Conservation (phyloP, 2,113 vertebrate species). For the Osmerus mordax region DNA sequence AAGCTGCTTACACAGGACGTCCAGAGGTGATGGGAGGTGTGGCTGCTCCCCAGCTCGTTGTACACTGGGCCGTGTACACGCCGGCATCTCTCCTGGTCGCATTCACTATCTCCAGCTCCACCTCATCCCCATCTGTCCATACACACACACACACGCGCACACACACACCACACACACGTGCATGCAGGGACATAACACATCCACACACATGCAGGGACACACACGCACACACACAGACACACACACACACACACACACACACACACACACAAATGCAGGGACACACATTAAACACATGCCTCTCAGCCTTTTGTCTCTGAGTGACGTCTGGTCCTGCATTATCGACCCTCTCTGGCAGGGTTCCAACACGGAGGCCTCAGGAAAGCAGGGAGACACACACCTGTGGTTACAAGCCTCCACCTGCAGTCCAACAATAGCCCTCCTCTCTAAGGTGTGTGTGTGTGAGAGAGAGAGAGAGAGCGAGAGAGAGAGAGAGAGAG, state of each 20-base stretch:
- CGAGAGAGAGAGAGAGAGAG: background rate
- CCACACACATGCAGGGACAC: conserved; percentile 6
- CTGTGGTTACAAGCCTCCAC: background rate
- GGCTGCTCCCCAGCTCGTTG: conserved; percentile 65
- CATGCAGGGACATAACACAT: background rate
- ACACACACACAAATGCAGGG: conserved; percentile 16
- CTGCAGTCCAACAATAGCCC: conserved; percentile 27
- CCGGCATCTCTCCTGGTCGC: conserved; percentile 67
- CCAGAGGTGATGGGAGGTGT: conserved; percentile 57
- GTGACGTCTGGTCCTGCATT: conserved; percentile 70
- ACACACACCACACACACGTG: conserved; percentile 26
- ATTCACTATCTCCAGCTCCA: conserved; percentile 69
- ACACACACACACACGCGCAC: conserved; percentile 27
- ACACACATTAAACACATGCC: conserved; percentile 57
- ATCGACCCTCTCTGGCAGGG: conserved; percentile 63
- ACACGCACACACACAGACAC: no score
- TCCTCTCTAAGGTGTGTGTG: conserved; percentile 34
- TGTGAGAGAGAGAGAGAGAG: background rate
- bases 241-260: conserved; percentile 9
- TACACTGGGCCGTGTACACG: conserved; percentile 63
- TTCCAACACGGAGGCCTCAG: conserved; percentile 55
- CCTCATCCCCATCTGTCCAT: conserved; percentile 44
- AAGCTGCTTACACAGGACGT: conserved; percentile 70
- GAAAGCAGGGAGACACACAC: conserved; percentile 29
- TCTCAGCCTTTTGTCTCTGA: conserved; percentile 60